Percentiles rank a stretch among this genome's conserved stretches.
These are phyloP conservation scores for Kryptopterus vitreolus DNA, from an alignment of 2,797 vertebrate genomes.

Conservation along the genomic window DNA sequence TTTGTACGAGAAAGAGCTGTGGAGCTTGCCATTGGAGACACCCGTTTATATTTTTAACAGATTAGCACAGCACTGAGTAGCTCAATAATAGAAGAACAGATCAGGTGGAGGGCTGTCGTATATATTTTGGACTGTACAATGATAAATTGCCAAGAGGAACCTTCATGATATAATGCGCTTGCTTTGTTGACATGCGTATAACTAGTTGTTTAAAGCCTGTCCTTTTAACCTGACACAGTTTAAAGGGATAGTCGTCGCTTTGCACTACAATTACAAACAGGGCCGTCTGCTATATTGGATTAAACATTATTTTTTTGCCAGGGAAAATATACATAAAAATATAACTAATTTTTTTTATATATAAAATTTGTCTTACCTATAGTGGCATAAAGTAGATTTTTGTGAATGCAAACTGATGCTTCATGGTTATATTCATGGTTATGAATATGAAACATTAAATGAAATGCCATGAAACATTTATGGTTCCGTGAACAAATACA, in stretches of 20 bases:
- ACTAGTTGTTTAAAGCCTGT: background rate
- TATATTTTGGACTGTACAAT: constrained; percentile 11
- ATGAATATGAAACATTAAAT: too few species aligned
- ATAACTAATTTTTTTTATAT: background rate
- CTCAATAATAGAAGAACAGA: constrained; percentile 7
- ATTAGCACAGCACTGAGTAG: background rate
- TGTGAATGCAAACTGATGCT: background rate
- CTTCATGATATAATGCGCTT: background rate
- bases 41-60: background rate
- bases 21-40: background rate
- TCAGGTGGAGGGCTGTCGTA: background rate
- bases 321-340: background rate
- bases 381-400: background rate
- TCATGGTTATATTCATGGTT: too few species aligned
- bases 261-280: background rate
- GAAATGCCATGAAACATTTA: too few species aligned
- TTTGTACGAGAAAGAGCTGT: constrained; percentile 2
- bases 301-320: background rate
- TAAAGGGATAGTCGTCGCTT: background rate
- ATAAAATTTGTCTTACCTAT: background rate
- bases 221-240: background rate
- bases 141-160: background rate
- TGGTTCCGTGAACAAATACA: background rate
- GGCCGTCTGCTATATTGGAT: background rate
- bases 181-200: background rate